Evolutionary conservation across 2,113 vertebrate genomes (phyloP).

Genomic region (Syngnathus scovelli): DNA sequence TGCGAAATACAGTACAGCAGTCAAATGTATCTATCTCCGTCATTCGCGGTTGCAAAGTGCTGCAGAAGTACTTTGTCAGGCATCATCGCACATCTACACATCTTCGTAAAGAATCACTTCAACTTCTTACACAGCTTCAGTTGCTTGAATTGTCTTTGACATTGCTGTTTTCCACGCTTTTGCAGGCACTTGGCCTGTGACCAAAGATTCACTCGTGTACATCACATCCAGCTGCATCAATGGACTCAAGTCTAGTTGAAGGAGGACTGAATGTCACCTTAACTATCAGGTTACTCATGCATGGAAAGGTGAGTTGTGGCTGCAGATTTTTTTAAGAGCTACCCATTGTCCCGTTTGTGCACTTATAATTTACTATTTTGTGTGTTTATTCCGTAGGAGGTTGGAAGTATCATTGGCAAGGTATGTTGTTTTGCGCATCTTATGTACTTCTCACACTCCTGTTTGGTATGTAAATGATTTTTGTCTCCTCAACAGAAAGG

Average conservation of each 20-base stretch:
- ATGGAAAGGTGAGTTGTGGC: slow-evolving; percentile 80
- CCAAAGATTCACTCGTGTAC: slow-evolving; percentile 58
- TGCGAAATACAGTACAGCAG: slow-evolving; percentile 34
- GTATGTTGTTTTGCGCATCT: slow-evolving; percentile 39
- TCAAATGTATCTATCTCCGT: slow-evolving; percentile 29
- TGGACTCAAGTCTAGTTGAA: slow-evolving; percentile 97
- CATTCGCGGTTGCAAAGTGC: slow-evolving; percentile 10
- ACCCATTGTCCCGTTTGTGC: background rate
- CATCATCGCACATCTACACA: slow-evolving; percentile 22
- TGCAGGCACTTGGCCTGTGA: slow-evolving; percentile 53
- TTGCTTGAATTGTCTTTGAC: slow-evolving; percentile 13
- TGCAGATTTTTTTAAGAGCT: background rate
- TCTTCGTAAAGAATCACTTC: slow-evolving; percentile 24
- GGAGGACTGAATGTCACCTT: slow-evolving; percentile 98
- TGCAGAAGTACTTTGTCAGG: background rate
- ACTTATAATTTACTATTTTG: background rate
- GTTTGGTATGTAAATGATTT: slow-evolving; percentile 31
- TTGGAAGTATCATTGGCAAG: slow-evolving; percentile 81
- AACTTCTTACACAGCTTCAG: background rate
- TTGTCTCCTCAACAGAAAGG: slow-evolving; percentile 77
- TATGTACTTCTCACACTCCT: background rate
- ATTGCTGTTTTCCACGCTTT: slow-evolving; percentile 6
- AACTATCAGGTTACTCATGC: slow-evolving; percentile 97
- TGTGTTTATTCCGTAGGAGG: slow-evolving; percentile 59
- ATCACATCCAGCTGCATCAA: slow-evolving; percentile 62